phyloP scores from a whole-genome alignment of 1,140 invertebrate species.

The Drosophila miranda region DNA sequence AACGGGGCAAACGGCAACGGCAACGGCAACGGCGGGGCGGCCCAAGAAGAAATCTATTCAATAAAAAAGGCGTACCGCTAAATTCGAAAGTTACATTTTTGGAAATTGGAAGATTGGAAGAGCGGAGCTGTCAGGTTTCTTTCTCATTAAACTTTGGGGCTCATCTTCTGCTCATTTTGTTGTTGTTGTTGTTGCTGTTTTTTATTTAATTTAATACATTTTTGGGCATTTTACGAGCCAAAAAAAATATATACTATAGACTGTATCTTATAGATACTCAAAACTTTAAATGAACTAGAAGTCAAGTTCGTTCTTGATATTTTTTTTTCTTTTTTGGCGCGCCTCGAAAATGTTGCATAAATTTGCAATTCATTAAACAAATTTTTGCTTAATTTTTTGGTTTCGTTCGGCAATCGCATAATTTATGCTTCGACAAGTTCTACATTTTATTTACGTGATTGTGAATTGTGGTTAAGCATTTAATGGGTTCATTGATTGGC shows the following conservation, averaged over 20 bases:
- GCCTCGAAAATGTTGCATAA: slow-evolving; percentile 65
- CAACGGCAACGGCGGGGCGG: slow-evolving; percentile 25
- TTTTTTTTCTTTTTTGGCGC: slow-evolving; percentile 62
- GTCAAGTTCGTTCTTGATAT: slow-evolving; percentile 66
- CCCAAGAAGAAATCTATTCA: slow-evolving; percentile 47
- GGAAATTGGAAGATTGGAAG: slow-evolving; percentile 58
- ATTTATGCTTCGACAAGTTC: slow-evolving; percentile 77
- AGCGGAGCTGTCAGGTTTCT: slow-evolving; percentile 66
- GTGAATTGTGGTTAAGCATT: slow-evolving; percentile 77
- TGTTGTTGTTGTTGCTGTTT: slow-evolving; percentile 16
- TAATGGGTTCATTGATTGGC: slow-evolving; percentile 79
- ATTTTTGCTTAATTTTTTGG: slow-evolving; percentile 71
- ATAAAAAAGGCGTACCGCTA: slow-evolving; percentile 79
- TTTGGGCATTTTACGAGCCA: slow-evolving; percentile 67
- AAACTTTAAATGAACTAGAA: slow-evolving; percentile 72
- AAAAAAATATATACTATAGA: slow-evolving; percentile 32
- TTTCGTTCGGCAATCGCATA: slow-evolving; percentile 65
- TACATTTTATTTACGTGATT: slow-evolving; percentile 76
- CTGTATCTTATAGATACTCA: slow-evolving; percentile 15
- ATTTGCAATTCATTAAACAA: slow-evolving; percentile 75
- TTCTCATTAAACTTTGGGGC: slow-evolving; percentile 73
- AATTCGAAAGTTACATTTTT: slow-evolving; percentile 81
- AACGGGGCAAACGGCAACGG: slow-evolving; percentile 43
- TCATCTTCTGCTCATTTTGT: slow-evolving; percentile 6
- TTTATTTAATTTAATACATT: slow-evolving; percentile 76